Evolutionary conservation across 2,113 vertebrate genomes (phyloP), one percentile per base, ranked within the genome.

Genomic region (Mus pahari): DNA sequence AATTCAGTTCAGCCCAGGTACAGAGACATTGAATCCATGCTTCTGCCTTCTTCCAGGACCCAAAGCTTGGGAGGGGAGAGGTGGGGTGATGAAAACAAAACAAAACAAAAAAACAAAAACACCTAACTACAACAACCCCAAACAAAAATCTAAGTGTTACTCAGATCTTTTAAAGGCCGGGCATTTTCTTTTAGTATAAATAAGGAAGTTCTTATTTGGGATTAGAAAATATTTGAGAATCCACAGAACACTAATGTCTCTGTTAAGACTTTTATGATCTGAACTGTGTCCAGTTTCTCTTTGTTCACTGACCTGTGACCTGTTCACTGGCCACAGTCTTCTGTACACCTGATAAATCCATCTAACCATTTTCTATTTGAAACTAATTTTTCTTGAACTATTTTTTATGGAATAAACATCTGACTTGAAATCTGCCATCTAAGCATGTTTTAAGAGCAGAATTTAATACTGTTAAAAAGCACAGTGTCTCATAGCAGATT

Each of bases 1-100:
- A 83, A 55, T 90, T 64, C 91, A 84, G 58, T 79, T 87, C 94
- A 94, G 83, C 20, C 58, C 1, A 92, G 93, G 92, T 48, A 45
- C 13, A 64, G 28, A 36, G 28, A 78, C 77, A 64, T 60, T 92
- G 55, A 60, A 79, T 73, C 64, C 48, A 79, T 48, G 48, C 2
- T 33, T 78, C 31, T 6, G 20, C 7, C 22, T 24, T 74, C 9
- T 42, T 74, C 26, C 1, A 48, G 26, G 9, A 53, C 5, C 31
- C 24, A 74, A 79, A 58, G 70, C 19, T 28, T 42, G 24, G 45
- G 26, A 39, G 12, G 42, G 11, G 3, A 14, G 5, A 42, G 26
- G 5, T 31, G 14, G 16, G 9, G 39, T 5, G 39, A 33, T 3
- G 19, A 79, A 33, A 55, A 81, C 84, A 58, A 87, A 74, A 5